Conservation (phyloP, 2,888 invertebrate species). For the Phasia obesa region DNA sequence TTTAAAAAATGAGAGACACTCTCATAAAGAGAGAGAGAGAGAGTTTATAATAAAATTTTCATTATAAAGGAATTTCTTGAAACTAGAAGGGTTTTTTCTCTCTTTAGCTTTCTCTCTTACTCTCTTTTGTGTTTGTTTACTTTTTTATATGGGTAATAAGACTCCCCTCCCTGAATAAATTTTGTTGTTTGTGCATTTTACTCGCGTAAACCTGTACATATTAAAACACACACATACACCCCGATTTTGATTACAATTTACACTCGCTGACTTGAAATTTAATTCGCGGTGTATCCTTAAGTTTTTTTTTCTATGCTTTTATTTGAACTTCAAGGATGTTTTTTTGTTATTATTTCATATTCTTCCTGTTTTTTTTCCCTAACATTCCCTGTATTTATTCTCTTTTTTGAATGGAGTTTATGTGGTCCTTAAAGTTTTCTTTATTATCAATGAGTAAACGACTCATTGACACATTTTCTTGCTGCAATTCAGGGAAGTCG, state of each 20-base stretch:
- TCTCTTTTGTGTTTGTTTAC: constrained; percentile 29
- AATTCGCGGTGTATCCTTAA: constrained; percentile 39
- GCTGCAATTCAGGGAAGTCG: constrained; percentile 82
- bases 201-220: constrained; percentile 64
- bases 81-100: constrained; percentile 34
- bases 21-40: neutral
- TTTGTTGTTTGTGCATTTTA: constrained; percentile 26
- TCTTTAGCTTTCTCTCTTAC: neutral
- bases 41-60: constrained; percentile 31
- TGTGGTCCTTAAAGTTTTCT: constrained; percentile 50
- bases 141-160: constrained; percentile 15
- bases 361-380: constrained; percentile 48
- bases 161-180: constrained; percentile 53
- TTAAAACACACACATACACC: constrained; percentile 13
- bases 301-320: too few relatives aligned
- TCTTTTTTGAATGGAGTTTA: neutral
- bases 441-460: constrained; percentile 75
- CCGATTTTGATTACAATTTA: neutral
- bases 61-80: constrained; percentile 56
- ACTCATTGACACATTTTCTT: constrained; percentile 80
- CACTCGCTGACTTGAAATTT: neutral
- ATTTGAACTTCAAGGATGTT: constrained; percentile 39
- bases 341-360: constrained; percentile 11
- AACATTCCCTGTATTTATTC: constrained; percentile 6
- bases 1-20: neutral